Conservation (phyloP, 1,140 invertebrate species). For the Drosophila obscura region DNA sequence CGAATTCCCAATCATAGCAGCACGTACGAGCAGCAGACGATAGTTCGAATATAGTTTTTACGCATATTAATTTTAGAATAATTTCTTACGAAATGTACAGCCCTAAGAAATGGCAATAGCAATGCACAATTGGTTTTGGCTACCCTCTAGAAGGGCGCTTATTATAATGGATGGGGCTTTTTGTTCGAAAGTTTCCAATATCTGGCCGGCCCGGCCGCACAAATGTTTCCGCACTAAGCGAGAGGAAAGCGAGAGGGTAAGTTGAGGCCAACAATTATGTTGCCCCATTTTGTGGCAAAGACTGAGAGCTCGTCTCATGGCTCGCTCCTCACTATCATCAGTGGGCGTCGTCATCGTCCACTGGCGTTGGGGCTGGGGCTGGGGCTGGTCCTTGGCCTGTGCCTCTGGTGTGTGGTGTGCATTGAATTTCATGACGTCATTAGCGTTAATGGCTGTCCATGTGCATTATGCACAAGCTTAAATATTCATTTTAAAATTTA, state of each 20-base stretch:
- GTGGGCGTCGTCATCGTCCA: not conserved
- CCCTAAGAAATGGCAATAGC: too few relatives aligned
- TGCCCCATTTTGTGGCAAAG: conserved; percentile 29
- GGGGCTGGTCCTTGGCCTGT: conserved; percentile 1
- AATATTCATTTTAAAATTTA: conserved; percentile 60
- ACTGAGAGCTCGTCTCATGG: conserved; percentile 1
- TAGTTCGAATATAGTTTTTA: too few relatives aligned
- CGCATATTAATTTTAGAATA: too few relatives aligned
- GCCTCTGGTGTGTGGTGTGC: conserved; percentile 30
- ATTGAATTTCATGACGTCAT: conserved; percentile 76
- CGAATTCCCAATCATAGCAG: too few relatives aligned
- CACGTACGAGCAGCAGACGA: too few relatives aligned
- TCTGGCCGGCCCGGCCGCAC: conserved; percentile 16
- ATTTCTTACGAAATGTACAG: too few relatives aligned
- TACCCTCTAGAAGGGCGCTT: not conserved
- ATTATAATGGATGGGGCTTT: not conserved
- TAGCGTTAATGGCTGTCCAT: conserved; percentile 68
- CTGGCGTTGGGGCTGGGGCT: not conserved
- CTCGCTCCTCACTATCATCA: too few relatives aligned
- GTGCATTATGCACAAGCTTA: conserved; percentile 69
- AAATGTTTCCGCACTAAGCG: conserved; percentile 15
- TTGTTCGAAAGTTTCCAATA: conserved; percentile 46
- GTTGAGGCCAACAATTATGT: conserved; percentile 29
- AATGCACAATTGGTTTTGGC: not conserved
- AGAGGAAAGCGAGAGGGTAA: conserved; percentile 8